Base-by-base conservation (phyloP, 2,797 vertebrate genomes). In the Phoebastria nigripes region DNA sequence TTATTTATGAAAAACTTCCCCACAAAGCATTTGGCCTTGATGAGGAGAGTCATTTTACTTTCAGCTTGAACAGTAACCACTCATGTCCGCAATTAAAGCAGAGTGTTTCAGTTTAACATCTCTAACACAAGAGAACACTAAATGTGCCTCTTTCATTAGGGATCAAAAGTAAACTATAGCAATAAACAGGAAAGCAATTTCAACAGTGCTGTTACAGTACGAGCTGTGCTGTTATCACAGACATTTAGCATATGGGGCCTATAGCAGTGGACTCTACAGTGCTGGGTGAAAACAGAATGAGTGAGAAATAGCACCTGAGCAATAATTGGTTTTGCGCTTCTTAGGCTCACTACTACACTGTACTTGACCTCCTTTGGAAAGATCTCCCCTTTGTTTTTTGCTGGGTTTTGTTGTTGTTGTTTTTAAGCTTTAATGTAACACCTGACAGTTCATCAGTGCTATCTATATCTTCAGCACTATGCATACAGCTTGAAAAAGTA, bases 101-200 rank as follows among this genome's bases (percentile, higher is more conserved):
- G 52, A 91, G 37, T 59, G 26, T 89, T 97, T 93, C 46, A 61
- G 78, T 84, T 94, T 88, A 95, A 79, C 71, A 19, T 84, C 73
- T 61, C 31, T 67, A 90, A 77, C 87, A 69, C 94, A 90, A 49
- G 94, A 97, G 93, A 95, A 90, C 92, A 87, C 35, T 95, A 91
- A 96, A 92, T 71, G 74, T 91, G 69, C 61, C 87, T 96, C 55
- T 90, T 96, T 89, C 94, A 95, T 96, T 96, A 95, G 69, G 59
- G 74, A 93, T 96, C 85, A 93, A 91, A 96, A 89, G 55, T 82
- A 92, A 96, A 97, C 87, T 94, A 39, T 46, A 89, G 76, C 67
- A 97, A 97, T 96, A 97, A 97, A 80, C 55, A 54, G 70, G 46
- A 96, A 97, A 91, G 80, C 58, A 92, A 92, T 96, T 96, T 91